These are phyloP conservation scores for Perognathus longimembris DNA, from an alignment of 2,113 vertebrate genomes.

Conservation along the genomic window DNA sequence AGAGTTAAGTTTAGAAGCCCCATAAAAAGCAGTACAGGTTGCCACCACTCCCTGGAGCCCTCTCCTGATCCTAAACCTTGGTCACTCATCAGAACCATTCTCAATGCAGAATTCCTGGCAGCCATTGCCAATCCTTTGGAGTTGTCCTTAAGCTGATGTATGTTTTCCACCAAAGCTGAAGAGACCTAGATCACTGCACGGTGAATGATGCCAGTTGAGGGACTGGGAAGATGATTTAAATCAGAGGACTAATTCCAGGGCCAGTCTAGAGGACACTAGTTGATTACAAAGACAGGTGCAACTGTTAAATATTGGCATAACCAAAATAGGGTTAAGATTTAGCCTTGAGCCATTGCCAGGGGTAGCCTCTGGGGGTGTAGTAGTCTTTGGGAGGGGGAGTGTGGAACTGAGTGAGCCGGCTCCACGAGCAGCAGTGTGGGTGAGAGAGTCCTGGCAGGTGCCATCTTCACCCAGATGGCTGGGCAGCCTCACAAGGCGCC, in stretches of 20 bases:
- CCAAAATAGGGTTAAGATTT: neutral
- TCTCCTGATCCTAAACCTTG: neutral
- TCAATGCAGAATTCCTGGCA: slow-evolving; percentile 43
- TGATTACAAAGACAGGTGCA: slow-evolving; percentile 20
- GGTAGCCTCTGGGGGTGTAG: fast-evolving
- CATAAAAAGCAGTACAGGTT: neutral
- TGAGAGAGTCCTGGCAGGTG: neutral
- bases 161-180: slow-evolving; percentile 19
- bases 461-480: neutral
- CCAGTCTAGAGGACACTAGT: neutral
- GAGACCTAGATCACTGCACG: neutral
- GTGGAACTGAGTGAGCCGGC: neutral
- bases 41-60: neutral
- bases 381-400: neutral
- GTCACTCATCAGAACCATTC: slow-evolving; percentile 27
- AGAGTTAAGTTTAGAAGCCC: neutral
- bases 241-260: neutral
- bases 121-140: neutral
- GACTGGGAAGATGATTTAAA: neutral
- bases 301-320: slow-evolving; percentile 8
- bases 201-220: neutral
- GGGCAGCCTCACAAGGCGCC: neutral
- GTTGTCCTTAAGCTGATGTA: neutral
- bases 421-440: neutral
- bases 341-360: neutral